Evolutionary conservation across 1,140 invertebrate genomes (phyloP).

Genomic region (Leptinotarsa lineolata): DNA sequence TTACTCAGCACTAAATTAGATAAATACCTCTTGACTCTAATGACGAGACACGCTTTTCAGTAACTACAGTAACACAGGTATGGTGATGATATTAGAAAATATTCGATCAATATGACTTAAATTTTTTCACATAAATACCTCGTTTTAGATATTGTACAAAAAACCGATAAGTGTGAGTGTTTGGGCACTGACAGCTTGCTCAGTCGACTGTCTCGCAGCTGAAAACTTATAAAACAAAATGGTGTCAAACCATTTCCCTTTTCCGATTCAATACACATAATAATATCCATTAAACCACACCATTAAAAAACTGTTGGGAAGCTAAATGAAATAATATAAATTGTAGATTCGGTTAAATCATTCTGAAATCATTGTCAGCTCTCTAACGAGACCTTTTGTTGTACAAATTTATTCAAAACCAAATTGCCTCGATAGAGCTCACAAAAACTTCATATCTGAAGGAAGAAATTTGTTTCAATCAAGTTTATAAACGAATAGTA

Average conservation of each 20-base stretch:
- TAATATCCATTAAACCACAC: conserved; percentile 20
- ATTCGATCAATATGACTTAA: conserved; percentile 28
- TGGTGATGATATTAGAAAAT: conserved; percentile 24
- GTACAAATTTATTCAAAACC: too few relatives aligned
- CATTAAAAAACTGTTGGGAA: conserved; percentile 4
- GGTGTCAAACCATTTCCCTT: conserved; percentile 24
- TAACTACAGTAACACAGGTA: conserved; percentile 31
- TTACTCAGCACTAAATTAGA: conserved; percentile 9
- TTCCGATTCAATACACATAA: conserved; percentile 12
- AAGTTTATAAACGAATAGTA: too few relatives aligned
- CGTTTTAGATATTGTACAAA: conserved; percentile 44
- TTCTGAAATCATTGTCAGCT: too few relatives aligned
- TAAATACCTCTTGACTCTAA: conserved; percentile 38
- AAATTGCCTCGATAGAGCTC: too few relatives aligned
- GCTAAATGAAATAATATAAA: background rate
- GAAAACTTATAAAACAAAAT: conserved; percentile 47
- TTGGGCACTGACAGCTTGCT: conserved; percentile 36
- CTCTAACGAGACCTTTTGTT: too few relatives aligned
- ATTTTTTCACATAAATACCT: conserved; percentile 39
- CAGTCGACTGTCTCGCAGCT: conserved; percentile 38
- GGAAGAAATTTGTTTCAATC: too few relatives aligned
- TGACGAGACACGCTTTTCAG: conserved; percentile 29
- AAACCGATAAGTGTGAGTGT: conserved; percentile 41
- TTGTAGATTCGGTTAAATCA: conserved; percentile 8
- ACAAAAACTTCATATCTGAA: too few relatives aligned